Percentiles rank a stretch among this genome's conserved stretches.
Evolutionary conservation across 2,797 vertebrate genomes (phyloP).

Genomic region (Menidia menidia): DNA sequence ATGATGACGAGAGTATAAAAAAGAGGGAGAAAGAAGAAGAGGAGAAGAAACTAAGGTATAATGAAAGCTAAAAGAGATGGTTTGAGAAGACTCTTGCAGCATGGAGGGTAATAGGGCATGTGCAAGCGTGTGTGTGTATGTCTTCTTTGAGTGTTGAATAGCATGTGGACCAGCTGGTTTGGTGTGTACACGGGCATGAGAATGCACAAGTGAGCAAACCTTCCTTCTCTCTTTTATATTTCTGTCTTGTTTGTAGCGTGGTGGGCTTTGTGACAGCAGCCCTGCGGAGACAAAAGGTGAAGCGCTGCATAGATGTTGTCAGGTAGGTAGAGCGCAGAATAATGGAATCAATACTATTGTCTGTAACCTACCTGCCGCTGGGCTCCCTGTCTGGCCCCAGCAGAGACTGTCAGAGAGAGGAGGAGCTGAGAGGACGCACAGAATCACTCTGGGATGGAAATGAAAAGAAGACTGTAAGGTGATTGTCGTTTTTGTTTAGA

Average conservation of each 20-base stretch:
- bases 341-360: slow-evolving; percentile 82
- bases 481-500: slow-evolving; percentile 28
- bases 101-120: slow-evolving; percentile 42
- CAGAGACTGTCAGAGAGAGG: slow-evolving; percentile 57
- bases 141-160: slow-evolving; percentile 40
- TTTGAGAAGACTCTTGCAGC: slow-evolving; percentile 56
- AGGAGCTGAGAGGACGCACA: slow-evolving; percentile 51
- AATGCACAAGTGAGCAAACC: slow-evolving; percentile 43
- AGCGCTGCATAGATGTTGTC: slow-evolving; percentile 54
- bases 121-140: slow-evolving; percentile 24
- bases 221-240: slow-evolving; percentile 44
- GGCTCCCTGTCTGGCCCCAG: slow-evolving; percentile 77
- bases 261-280: slow-evolving; percentile 47
- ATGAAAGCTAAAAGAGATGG: slow-evolving; percentile 55
- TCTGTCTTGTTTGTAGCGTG: slow-evolving; percentile 54
- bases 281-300: slow-evolving; percentile 74
- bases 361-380: slow-evolving; percentile 79
- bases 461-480: slow-evolving; percentile 59
- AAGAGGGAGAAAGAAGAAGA: slow-evolving; percentile 58
- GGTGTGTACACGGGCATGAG: slow-evolving; percentile 47
- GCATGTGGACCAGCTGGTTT: slow-evolving; percentile 46
- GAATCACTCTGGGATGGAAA: slow-evolving; percentile 50
- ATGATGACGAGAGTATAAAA: slow-evolving; percentile 63
- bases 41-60: slow-evolving; percentile 45
- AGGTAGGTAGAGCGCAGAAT: slow-evolving; percentile 74